These are phyloP conservation scores for Troglohyphantes excavatus DNA, from an alignment of 2,888 invertebrate genomes.

Conservation along the genomic window DNA sequence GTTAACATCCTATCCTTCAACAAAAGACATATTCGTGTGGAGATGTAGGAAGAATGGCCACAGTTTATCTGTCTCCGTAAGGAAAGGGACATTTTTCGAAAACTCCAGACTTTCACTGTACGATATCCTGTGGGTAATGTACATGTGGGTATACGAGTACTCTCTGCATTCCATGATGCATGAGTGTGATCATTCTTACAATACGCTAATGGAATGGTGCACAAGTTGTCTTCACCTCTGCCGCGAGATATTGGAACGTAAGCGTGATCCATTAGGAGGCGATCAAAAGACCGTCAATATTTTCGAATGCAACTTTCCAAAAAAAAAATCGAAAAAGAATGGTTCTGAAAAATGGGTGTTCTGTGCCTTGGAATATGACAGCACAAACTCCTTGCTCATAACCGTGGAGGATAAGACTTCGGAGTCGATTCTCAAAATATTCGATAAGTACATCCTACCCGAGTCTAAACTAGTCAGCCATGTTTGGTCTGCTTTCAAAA, in stretches of 20 bases:
- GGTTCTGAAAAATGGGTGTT: not conserved
- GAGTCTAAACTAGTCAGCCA: not conserved
- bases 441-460: not conserved
- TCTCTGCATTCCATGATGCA: slow-evolving; percentile 7
- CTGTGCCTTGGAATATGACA: not conserved
- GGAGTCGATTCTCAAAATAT: not conserved
- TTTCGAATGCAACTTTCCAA: not conserved
- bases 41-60: not conserved
- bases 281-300: not conserved
- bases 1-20: not conserved
- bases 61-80: not conserved
- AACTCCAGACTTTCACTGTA: not conserved
- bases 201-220: not conserved
- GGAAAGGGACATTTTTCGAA: slow-evolving; percentile 23
- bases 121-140: slow-evolving; percentile 5
- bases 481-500: not conserved
- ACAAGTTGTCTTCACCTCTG: not conserved
- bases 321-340: not conserved
- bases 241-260: not conserved
- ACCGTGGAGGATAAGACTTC: not conserved
- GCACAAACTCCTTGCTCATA: not conserved
- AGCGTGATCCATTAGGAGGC: slow-evolving; percentile 6
- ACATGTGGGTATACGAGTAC: slow-evolving; percentile 33
- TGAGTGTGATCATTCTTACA: not conserved
- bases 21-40: not conserved